These are phyloP conservation scores for Crotalus helleri DNA, from an alignment of 2,113 vertebrate genomes.

Conservation along the genomic window DNA sequence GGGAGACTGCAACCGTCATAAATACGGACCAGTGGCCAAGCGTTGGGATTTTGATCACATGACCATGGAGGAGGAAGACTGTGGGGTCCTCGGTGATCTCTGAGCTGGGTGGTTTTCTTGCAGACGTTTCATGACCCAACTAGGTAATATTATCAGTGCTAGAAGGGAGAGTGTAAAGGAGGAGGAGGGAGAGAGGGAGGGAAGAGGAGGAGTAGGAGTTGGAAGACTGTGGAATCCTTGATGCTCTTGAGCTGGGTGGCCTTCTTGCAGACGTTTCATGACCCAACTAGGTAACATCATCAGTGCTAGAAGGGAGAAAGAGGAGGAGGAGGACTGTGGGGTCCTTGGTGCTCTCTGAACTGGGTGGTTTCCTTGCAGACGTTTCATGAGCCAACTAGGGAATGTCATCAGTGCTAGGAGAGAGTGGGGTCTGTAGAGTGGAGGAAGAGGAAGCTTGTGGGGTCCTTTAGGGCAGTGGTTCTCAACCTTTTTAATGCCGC, in stretches of 20 bases:
- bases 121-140: no score
- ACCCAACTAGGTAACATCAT: neutral
- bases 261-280: neutral
- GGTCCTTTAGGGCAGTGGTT: neutral
- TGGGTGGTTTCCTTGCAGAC: no score
- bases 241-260: neutral
- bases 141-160: no score
- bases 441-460: neutral
- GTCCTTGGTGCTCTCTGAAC: no score
- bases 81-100: no score
- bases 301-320: neutral
- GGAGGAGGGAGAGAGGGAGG: no score
- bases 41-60: neutral
- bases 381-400: no score
- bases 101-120: no score
- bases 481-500: no score
- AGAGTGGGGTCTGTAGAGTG: neutral
- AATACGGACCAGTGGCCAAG: neutral
- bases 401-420: neutral
- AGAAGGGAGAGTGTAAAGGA: neutral
- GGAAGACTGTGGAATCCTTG: no score
- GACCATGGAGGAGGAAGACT: neutral
- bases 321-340: no score
- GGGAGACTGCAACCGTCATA: neutral
- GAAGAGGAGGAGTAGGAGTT: no score